These are phyloP conservation scores for Glyphotaelius pellucidus DNA, from an alignment of 2,888 invertebrate genomes.

Conservation along the genomic window DNA sequence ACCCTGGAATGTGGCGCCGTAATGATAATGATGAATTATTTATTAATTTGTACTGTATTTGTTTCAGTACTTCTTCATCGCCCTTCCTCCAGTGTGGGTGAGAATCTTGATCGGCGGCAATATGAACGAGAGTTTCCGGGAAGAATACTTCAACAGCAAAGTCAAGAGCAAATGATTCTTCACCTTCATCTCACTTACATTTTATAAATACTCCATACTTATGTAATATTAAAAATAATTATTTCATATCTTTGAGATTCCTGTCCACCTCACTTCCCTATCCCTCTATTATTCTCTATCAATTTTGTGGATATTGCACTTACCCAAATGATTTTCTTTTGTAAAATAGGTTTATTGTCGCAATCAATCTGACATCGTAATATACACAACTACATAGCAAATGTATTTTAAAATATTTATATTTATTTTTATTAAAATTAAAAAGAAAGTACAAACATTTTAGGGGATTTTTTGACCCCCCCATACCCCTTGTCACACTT, in stretches of 20 bases:
- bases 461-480: no score
- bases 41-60: constrained; percentile 53
- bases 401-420: no score
- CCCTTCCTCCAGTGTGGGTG: constrained; percentile 81
- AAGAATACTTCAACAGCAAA: constrained; percentile 79
- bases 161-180: constrained; percentile 61
- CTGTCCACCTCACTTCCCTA: no score
- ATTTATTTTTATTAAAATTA: neutral
- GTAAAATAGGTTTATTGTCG: no score
- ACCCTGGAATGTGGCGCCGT: neutral
- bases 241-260: no score
- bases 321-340: no score
- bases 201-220: neutral
- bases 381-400: no score
- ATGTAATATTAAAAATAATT: no score
- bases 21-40: neutral
- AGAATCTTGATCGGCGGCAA: constrained; percentile 79
- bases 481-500: no score
- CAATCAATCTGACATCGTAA: no score
- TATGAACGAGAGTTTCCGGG: constrained; percentile 79
- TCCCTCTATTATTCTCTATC: no score
- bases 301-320: no score
- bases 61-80: constrained; percentile 78
- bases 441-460: neutral
- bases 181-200: neutral